A percentile compares a stretch with the other conserved stretches of the same genome.
phyloP scores from a whole-genome alignment of 2,888 invertebrate species.

The Pammene fasciana region DNA sequence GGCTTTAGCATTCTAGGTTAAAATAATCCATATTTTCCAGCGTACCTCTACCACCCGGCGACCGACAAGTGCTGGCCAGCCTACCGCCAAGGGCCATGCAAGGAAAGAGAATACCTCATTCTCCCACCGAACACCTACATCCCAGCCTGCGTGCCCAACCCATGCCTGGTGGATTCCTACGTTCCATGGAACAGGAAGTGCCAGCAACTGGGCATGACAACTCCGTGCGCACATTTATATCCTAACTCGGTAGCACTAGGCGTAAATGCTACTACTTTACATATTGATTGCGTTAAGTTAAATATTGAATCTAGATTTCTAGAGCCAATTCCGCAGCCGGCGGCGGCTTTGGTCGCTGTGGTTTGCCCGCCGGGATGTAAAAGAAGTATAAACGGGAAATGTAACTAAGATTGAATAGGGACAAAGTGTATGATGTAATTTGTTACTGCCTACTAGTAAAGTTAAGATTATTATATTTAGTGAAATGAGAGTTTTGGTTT shows the following conservation, averaged over 20 bases:
- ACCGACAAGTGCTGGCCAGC: conserved; percentile 85
- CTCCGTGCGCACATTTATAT: conserved; percentile 68
- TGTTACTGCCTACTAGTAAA: conserved; percentile 34
- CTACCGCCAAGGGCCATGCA: conserved; percentile 86
- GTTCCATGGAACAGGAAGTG: conserved; percentile 78
- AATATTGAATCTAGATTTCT: conserved; percentile 60
- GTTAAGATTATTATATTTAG: conserved; percentile 1
- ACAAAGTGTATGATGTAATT: background rate
- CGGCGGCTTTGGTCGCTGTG: background rate
- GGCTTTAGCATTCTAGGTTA: conserved; percentile 2
- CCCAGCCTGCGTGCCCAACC: conserved; percentile 85
- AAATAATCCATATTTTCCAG: conserved; percentile 56
- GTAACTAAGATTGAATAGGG: conserved; percentile 45
- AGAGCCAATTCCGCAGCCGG: conserved; percentile 40
- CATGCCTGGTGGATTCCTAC: conserved; percentile 81
- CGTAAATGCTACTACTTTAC: conserved; percentile 84
- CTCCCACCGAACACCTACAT: conserved; percentile 77
- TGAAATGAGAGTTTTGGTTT: background rate
- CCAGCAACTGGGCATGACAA: conserved; percentile 60
- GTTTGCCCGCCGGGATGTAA: conserved; percentile 66
- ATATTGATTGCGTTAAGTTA: conserved; percentile 81
- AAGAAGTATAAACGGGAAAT: conserved; percentile 60
- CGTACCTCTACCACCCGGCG: conserved; percentile 84
- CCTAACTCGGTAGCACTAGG: conserved; percentile 74
- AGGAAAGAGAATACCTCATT: conserved; percentile 78